phyloP scores from a whole-genome alignment of 2,888 invertebrate genomes.

The Imbricaverruca yamaguchii region DNA sequence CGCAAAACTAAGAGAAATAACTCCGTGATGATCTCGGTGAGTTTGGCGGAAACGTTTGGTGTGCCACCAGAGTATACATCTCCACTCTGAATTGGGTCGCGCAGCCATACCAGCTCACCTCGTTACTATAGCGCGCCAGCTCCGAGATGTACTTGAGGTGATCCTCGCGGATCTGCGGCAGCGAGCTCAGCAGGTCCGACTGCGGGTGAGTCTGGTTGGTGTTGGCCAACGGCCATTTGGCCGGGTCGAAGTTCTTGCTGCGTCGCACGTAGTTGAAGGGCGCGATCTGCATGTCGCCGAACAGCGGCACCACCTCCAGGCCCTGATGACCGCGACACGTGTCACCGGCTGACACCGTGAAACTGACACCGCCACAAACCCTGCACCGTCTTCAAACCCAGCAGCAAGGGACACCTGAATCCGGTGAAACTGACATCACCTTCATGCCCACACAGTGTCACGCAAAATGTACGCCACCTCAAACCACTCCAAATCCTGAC shows the following conservation, averaged over 20 bases:
- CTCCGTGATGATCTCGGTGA: too few species aligned
- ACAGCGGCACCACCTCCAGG: conserved; percentile 88
- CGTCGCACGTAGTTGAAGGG: conserved; percentile 96
- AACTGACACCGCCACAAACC: too few species aligned
- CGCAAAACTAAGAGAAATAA: too few species aligned
- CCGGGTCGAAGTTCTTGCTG: conserved; percentile 83
- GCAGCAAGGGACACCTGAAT: too few species aligned
- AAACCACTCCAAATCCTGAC: too few species aligned
- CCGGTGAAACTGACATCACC: conserved; percentile 77
- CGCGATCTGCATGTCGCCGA: conserved; percentile 99
- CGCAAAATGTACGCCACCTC: too few species aligned
- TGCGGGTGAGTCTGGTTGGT: conserved; percentile 76
- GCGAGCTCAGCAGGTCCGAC: conserved; percentile 87
- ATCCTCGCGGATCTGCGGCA: conserved; percentile 86
- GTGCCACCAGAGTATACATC: too few species aligned
- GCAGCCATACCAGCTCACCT: conserved; percentile 39
- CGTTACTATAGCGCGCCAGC: conserved; percentile 75
- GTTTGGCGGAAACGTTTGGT: too few species aligned
- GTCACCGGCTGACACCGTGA: too few species aligned
- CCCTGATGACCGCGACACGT: conserved; percentile 48
- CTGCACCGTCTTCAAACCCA: too few species aligned
- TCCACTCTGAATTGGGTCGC: too few species aligned
- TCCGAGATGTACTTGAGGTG: conserved; percentile 96
- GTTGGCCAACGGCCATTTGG: conserved; percentile 79
- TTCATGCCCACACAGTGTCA: conserved; percentile 58